phyloP scores from a whole-genome alignment of 1,140 invertebrate genomes.

The Teleogryllus occipitalis region DNA sequence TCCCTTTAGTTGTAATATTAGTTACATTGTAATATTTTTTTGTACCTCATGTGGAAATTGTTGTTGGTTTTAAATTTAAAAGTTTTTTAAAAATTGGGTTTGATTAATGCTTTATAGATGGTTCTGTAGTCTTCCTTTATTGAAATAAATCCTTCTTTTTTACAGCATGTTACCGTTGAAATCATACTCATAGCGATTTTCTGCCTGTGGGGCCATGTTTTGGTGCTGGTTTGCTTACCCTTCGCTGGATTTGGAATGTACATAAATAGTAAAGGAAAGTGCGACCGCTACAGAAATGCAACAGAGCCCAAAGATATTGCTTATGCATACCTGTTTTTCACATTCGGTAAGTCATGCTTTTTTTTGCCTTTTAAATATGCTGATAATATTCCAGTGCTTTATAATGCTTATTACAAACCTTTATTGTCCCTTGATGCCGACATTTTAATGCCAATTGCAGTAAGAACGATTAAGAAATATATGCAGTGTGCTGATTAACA shows the following conservation, averaged over 20 bases:
- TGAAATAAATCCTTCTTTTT: conserved; percentile 21
- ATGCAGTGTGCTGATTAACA: no score
- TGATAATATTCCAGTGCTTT: no score
- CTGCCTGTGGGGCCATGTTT: conserved; percentile 56
- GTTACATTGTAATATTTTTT: background rate
- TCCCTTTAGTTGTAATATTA: background rate
- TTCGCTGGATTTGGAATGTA: conserved; percentile 72
- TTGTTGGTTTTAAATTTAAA: background rate
- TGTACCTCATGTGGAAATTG: background rate
- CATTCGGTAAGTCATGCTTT: conserved; percentile 51
- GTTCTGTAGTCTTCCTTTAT: no score
- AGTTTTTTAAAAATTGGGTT: background rate
- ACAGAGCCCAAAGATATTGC: conserved; percentile 50
- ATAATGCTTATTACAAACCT: no score
- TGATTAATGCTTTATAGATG: no score
- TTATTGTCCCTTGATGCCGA: no score
- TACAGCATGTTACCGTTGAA: conserved; percentile 71
- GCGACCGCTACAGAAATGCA: conserved; percentile 63
- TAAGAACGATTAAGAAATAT: no score
- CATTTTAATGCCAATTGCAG: no score
- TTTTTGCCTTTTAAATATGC: no score
- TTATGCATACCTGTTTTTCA: conserved; percentile 70
- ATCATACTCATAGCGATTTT: conserved; percentile 62
- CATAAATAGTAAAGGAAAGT: conserved; percentile 43
- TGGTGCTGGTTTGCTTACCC: conserved; percentile 62